These are phyloP conservation scores for Chionis minor DNA, from an alignment of 2,113 vertebrate species.

Conservation along the genomic window DNA sequence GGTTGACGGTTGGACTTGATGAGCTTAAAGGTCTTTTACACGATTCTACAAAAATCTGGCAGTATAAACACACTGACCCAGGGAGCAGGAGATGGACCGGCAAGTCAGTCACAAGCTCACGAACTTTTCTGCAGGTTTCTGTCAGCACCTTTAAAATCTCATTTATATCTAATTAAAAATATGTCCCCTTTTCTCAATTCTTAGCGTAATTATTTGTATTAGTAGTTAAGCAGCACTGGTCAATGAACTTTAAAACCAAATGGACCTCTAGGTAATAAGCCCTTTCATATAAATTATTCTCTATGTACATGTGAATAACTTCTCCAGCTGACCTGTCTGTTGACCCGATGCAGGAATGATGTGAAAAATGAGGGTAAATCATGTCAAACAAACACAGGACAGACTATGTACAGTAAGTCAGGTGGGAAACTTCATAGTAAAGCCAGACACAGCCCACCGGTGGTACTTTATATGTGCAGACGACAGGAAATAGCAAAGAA, in stretches of 20 bases:
- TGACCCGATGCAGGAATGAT: not conserved
- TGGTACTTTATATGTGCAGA: not conserved
- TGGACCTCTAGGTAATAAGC: not conserved
- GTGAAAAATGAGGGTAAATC: not conserved
- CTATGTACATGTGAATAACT: not conserved
- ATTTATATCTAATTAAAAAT: not conserved
- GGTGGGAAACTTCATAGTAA: not conserved
- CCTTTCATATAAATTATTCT: not conserved
- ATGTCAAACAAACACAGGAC: not conserved
- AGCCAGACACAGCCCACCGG: not conserved
- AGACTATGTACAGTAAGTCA: not conserved
- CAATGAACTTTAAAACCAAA: not conserved
- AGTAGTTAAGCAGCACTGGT: not conserved
- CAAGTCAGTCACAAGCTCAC: not conserved
- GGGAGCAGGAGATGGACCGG: not conserved
- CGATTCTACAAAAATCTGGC: no score
- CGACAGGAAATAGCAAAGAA: not conserved
- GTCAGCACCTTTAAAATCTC: not conserved
- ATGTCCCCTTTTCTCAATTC: not conserved
- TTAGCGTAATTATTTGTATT: not conserved
- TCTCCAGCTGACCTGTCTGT: not conserved
- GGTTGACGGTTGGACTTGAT: no score
- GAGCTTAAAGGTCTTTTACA: no score
- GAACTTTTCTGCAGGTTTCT: not conserved
- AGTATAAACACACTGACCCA: conserved; percentile 59